Base-by-base conservation (phyloP, 2,888 invertebrate genomes). In the Nephrocerus scutellatus region DNA sequence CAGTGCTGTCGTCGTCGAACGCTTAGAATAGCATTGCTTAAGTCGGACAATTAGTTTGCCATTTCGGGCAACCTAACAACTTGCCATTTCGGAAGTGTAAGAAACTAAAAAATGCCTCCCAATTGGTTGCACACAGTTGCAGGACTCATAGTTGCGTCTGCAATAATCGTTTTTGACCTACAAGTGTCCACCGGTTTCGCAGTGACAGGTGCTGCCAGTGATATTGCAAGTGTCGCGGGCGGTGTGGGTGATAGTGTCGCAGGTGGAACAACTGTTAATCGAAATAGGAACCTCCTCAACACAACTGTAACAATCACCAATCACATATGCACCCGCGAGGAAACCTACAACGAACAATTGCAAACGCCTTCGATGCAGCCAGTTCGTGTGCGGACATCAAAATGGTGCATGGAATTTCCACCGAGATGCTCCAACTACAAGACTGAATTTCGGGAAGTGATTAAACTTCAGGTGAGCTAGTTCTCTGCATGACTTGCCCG, bases 351-450 rank as follows among this genome's bases (percentile, higher is more conserved):
- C 43, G 77, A 67, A 46, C 51, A 59, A 16, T 24, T 58, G 31
- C 56, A 57, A 42, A 53, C 56, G 35, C 66, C 67, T 13, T 52
- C 57, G 26, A 53, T 59, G 51, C 79, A 83, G 41, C 80, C 82
- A 33, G 79, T 82, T 62, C 70, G 75, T 4, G 76, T 84, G 32
- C 74, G 83, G 45, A 79, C 80, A 3, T 82, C 82, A 60, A 77
- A 76, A 51, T 87, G 86, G 85, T 88, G 88, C 57, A 68, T 84
- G 56, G 76, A 80, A 44, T 73, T 86, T 56, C 87, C 87, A 6
- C 87, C 86, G n/a, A 71, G 85, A 46, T 88, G 88, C 60, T 80
- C 84, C 29, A 75, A 73, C 56, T 83, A 80, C 63, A 78, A 72
- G 55, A 79, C 77, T 9, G 80, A 79, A 65, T 74, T 77, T 72